phyloP scores from a whole-genome alignment of 2,797 vertebrate genomes.

The Neoniphon sammara region DNA sequence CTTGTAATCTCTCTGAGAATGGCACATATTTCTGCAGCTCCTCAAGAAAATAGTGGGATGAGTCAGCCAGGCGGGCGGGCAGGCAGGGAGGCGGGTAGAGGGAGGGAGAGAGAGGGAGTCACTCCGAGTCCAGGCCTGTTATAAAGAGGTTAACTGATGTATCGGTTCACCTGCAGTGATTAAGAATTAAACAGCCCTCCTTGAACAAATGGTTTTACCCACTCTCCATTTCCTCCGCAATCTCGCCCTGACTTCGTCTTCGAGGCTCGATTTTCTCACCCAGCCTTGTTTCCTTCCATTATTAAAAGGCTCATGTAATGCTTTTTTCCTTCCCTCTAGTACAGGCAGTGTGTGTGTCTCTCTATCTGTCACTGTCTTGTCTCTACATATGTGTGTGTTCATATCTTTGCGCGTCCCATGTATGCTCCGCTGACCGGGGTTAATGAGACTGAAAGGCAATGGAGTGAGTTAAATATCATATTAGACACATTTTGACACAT shows the following conservation, averaged over 20 bases:
- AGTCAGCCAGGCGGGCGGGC: slow-evolving; percentile 54
- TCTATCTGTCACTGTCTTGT: slow-evolving; percentile 15
- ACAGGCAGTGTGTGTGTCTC: background rate
- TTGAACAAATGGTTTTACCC: slow-evolving; percentile 13
- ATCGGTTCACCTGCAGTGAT: slow-evolving; percentile 46
- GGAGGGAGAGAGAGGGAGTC: slow-evolving; percentile 30
- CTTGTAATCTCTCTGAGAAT: slow-evolving; percentile 64
- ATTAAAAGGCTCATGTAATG: slow-evolving; percentile 17
- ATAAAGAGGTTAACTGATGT: slow-evolving; percentile 44
- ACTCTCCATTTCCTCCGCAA: slow-evolving; percentile 15
- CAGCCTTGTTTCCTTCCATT: slow-evolving; percentile 9
- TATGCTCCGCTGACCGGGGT: background rate
- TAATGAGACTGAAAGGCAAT: slow-evolving; percentile 16
- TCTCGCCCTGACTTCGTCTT: background rate
- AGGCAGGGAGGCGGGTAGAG: slow-evolving; percentile 1
- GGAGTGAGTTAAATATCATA: slow-evolving; percentile 18
- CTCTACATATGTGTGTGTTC: slow-evolving; percentile 3
- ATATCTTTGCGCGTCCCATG: too few relatives aligned
- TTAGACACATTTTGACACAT: slow-evolving; percentile 16
- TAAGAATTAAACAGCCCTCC: slow-evolving; percentile 35
- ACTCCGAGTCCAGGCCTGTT: slow-evolving; percentile 45
- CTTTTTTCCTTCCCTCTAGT: background rate
- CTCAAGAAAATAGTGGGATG: slow-evolving; percentile 63
- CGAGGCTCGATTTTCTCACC: slow-evolving; percentile 16
- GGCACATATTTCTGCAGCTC: slow-evolving; percentile 64